Base-by-base conservation (phyloP, 1,140 invertebrate species). In the Oscheius sp. region DNA sequence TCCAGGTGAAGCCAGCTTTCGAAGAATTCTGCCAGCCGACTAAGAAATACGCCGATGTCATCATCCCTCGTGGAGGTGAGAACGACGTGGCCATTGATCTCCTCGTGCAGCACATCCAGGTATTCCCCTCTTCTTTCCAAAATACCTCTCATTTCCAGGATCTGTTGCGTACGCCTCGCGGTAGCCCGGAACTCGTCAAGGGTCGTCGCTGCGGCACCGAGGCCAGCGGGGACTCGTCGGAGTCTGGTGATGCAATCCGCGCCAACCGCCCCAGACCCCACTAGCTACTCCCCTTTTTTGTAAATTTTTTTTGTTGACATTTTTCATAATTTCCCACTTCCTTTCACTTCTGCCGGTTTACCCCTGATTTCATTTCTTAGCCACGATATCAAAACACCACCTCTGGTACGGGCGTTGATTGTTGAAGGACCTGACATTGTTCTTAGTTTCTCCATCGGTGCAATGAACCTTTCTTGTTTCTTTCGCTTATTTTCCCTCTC, bases 11-110 rank as follows among this genome's bases (percentile, higher is more conserved):
- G 85, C 95, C 95, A 42, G 95, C 95, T 1, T 99, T 99, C 87
- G 96, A 99, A 86, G 95, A 99, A 85, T 99, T 99, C 87, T 99
- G 95, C 85, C 89, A 95, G 78, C 96, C 96, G 49, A 99, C 96
- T 0, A 99, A 99, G 87, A 99, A 99, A 86, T 98, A 97, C 88
- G 96, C 95, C 63, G 96, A 99, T 88, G 93, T 99, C 34, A 98
- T 99, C 77, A 97, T 99, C 86, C 96, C 96, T 13, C 74, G 81
- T 31, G 81, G 81, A 61, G 80, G 72, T 7, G 81, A 82, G 49
- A 80, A 79, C 71, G 46, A 69, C 13, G 95, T 98, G 89, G 95
- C 95, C 87, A 97, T 97, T 89, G 93, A 95, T 87, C 89, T 97
- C 86, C 96, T 98, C 88, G 94, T 97, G 82, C 93, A 97, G 86